phyloP scores from a whole-genome alignment of 2,797 vertebrate genomes.

The Urocyon cinereoargenteus region DNA sequence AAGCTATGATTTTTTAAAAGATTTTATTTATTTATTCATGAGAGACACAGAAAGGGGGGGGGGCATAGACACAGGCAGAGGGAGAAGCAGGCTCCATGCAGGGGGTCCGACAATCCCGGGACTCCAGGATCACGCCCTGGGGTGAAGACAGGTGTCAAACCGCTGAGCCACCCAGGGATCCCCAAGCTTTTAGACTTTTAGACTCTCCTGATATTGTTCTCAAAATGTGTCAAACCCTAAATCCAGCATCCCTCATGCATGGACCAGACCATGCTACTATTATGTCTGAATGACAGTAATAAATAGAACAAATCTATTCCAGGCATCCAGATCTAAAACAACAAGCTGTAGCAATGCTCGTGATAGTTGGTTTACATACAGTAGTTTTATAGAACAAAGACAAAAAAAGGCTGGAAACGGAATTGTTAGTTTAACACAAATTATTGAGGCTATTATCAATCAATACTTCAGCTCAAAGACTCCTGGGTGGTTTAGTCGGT shows the following conservation, averaged over 20 bases:
- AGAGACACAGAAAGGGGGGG: too few relatives aligned
- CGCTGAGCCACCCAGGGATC: too few relatives aligned
- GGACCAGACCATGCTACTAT: background rate
- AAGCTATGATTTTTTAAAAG: too few relatives aligned
- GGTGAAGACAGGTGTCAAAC: too few relatives aligned
- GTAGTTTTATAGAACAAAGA: background rate
- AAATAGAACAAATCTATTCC: background rate
- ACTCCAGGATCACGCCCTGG: too few relatives aligned
- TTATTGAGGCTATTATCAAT: background rate
- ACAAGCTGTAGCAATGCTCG: background rate
- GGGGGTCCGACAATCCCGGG: too few relatives aligned
- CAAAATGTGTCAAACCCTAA: background rate
- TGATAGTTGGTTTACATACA: background rate
- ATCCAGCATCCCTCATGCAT: background rate
- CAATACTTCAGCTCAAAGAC: too few relatives aligned
- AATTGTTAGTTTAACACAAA: background rate
- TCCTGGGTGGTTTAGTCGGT: too few relatives aligned
- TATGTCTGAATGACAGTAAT: background rate
- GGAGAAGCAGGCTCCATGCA: too few relatives aligned
- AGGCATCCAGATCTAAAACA: background rate
- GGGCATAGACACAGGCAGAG: too few relatives aligned
- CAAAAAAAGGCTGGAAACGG: background rate
- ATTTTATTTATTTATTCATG: too few relatives aligned
- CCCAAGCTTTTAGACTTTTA: background rate
- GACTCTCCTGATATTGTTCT: background rate